phyloP scores from a whole-genome alignment of 2,797 vertebrate genomes.

The Chloroceryle inda region DNA sequence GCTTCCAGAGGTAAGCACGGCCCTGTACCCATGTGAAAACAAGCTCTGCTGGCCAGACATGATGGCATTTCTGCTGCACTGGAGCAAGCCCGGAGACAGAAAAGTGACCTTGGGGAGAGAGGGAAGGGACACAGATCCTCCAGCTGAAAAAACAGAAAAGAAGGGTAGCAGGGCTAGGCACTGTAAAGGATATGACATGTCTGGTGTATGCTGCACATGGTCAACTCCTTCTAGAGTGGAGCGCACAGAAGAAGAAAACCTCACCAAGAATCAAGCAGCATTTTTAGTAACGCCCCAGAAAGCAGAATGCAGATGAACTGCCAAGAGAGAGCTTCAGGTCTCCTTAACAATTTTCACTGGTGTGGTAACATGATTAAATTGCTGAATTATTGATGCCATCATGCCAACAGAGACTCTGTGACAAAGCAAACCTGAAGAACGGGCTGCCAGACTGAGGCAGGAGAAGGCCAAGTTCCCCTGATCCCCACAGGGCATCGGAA shows the following conservation, averaged over 20 bases:
- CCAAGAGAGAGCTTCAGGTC: neutral
- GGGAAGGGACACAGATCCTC: neutral
- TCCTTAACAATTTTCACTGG: neutral
- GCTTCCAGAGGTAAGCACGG: neutral
- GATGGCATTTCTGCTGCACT: neutral
- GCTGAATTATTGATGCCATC: conserved; percentile 60
- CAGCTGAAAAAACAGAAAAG: neutral
- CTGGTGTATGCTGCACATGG: neutral
- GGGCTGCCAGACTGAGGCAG: neutral
- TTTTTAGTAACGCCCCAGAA: neutral
- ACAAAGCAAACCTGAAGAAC: conserved; percentile 36
- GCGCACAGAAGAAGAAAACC: neutral
- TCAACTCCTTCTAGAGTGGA: neutral
- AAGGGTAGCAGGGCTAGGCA: neutral
- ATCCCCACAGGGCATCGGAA: neutral
- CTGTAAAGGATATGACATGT: neutral
- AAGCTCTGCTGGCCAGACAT: neutral
- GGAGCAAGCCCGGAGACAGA: neutral
- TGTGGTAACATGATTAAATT: neutral
- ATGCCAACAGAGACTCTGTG: neutral
- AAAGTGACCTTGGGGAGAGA: neutral
- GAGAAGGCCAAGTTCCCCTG: neutral
- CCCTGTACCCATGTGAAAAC: neutral
- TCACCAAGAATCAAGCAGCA: neutral
- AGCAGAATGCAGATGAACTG: neutral